Evolutionary conservation across 2,888 invertebrate genomes (phyloP).

Genomic region (Chalcosyrphus nemorum): DNA sequence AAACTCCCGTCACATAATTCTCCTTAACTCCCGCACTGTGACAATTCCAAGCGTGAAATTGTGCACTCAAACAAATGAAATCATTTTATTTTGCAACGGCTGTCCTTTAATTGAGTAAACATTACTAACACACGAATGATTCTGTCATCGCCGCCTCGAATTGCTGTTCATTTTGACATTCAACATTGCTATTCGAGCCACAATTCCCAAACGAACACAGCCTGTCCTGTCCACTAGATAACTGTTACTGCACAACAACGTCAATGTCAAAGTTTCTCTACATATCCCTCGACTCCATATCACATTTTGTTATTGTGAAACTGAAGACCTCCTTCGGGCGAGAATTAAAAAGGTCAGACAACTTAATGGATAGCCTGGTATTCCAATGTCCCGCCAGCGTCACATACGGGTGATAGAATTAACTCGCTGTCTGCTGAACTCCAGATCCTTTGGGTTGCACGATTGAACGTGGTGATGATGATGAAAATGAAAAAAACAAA

Average conservation of each 20-base stretch:
- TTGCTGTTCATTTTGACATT: neutral
- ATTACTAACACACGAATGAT: constrained; percentile 46
- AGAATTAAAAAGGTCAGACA: constrained; percentile 26
- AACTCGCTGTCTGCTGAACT: constrained; percentile 21
- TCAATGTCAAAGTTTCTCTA: constrained; percentile 3
- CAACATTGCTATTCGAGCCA: neutral
- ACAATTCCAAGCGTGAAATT: constrained; percentile 15
- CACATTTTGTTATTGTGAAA: neutral
- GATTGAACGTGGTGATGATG: constrained; percentile 21
- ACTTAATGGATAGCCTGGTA: constrained; percentile 4
- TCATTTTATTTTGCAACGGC: constrained; percentile 42
- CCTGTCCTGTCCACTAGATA: neutral
- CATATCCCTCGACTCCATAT: neutral
- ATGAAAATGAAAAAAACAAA: neutral
- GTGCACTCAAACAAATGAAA: constrained; percentile 21
- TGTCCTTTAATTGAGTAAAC: constrained; percentile 46
- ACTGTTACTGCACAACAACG: neutral
- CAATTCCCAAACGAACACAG: neutral
- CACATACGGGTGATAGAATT: neutral
- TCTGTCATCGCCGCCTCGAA: neutral
- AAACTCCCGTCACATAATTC: neutral
- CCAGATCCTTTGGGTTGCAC: constrained; percentile 30
- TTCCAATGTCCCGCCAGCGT: neutral
- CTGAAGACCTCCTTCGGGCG: neutral
- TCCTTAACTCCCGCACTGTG: neutral